These are phyloP conservation scores for Bugula neritina DNA, from an alignment of 2,888 invertebrate species.

Conservation along the genomic window DNA sequence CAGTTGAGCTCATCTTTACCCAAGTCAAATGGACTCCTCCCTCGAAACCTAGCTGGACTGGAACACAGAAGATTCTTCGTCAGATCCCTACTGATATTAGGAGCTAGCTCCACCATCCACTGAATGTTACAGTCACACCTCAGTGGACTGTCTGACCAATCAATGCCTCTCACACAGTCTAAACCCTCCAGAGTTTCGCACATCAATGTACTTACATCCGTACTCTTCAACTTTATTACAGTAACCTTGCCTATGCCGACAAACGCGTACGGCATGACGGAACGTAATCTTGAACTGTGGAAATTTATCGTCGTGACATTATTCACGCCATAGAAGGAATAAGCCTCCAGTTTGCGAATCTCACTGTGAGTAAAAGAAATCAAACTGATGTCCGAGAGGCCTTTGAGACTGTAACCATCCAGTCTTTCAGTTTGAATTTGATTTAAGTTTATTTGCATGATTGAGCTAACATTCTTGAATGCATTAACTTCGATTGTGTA, in stretches of 20 bases:
- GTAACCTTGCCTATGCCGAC: not conserved
- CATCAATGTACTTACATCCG: not conserved
- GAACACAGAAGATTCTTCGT: not conserved
- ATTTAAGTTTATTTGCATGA: not conserved
- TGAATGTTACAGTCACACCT: conserved; percentile 26
- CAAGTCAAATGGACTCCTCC: conserved; percentile 1
- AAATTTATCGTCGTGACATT: conserved; percentile 19
- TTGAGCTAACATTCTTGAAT: not conserved
- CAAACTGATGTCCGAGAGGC: not conserved
- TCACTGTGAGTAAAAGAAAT: conserved; percentile 16
- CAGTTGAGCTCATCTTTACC: conserved; percentile 1
- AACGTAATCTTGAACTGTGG: not conserved
- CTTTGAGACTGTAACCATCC: not conserved
- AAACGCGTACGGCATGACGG: not conserved
- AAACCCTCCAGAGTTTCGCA: conserved; percentile 14
- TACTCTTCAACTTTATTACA: conserved; percentile 3
- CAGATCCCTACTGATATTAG: conserved; percentile 14
- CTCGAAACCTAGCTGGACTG: not conserved
- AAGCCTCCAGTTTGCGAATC: not conserved
- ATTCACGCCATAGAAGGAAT: conserved; percentile 13
- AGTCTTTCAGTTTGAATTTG: conserved; percentile 14
- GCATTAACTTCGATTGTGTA: not conserved
- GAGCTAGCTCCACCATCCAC: conserved; percentile 19
- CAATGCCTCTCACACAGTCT: conserved; percentile 7
- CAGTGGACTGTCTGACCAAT: conserved; percentile 1